Base-by-base conservation (phyloP, 2,797 vertebrate species). In the Leptodactylus fallax region DNA sequence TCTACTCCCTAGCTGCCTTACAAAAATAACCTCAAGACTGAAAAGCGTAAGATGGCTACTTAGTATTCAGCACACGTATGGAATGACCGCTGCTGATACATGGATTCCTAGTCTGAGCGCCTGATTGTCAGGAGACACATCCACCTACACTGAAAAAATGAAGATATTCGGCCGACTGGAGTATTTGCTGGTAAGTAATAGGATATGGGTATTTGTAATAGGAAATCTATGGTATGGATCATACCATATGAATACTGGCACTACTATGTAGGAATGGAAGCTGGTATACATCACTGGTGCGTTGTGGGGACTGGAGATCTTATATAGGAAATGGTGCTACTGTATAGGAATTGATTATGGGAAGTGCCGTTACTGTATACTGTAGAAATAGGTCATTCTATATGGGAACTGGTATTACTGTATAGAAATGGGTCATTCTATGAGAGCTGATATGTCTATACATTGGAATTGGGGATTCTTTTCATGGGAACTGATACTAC, bases 101-200 rank as follows among this genome's bases (percentile, higher is more conserved):
- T 17, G 53, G 56, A 60, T 16, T 17, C 7, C 25, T 14, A 76
- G 58, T n/a, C 83, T 49, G 0, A 49, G 10, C 23, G 78, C 56
- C 85, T 77, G 36, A 85, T 3, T 7, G 76, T 69, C 77, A n/a
- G n/a, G 85, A n/a, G n/a, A 0, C 78, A 13, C 21, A 13, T 90
- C 78, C 63, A 58, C 61, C 0, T 25, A 45, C 63, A 78, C 87
- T 12, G 79, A 67, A 79, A 94, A 80, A 91, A 97, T 97, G 96
- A 97, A 96, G 95, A 96, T 98, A 82, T 95, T 96, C 19, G 90
- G 95, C 92, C 92, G 91, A 16, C 93, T 96, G 79, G 93, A 96
- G 79, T 94, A 94, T 86, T 94, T 93, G 85, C 91, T 93, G 97
- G 97, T 98, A 93, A 95, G 97, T 96, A 60, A 83, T 47, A 7